Conservation (phyloP, 2,797 vertebrate genomes). For the Trachurus trachurus region DNA sequence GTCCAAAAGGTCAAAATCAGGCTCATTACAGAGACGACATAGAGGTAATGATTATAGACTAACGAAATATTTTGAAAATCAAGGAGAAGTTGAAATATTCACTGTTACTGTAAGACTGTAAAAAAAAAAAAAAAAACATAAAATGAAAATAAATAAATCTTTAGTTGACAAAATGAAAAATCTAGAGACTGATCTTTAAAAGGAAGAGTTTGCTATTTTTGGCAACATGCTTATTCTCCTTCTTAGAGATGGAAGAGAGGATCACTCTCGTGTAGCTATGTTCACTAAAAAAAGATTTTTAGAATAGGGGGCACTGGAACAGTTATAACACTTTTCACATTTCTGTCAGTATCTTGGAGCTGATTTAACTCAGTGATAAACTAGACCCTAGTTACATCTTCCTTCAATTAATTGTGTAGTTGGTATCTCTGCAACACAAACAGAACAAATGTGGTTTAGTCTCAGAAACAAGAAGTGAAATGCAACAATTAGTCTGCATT, state of each 20-base stretch:
- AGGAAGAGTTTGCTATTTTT: neutral
- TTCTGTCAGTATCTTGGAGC: no score
- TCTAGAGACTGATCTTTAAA: neutral
- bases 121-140: no score
- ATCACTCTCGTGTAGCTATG: neutral
- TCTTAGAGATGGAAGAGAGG: neutral
- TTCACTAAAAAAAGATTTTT: neutral
- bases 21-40: constrained; percentile 38
- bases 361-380: no score
- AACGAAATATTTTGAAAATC: neutral
- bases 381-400: no score
- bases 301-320: neutral
- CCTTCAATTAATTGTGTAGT: no score
- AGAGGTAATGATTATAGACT: constrained; percentile 17
- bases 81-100: neutral
- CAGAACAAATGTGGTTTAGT: no score
- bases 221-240: neutral
- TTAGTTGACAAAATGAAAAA: neutral
- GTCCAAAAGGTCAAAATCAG: constrained; percentile 40
- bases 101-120: neutral
- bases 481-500: no score
- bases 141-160: neutral
- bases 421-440: no score
- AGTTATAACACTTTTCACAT: no score
- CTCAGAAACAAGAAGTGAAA: no score